A percentile compares a stretch with the other conserved stretches of the same genome.
phyloP scores from a whole-genome alignment of 2,113 vertebrate genomes.

The Halcyon senegalensis region DNA sequence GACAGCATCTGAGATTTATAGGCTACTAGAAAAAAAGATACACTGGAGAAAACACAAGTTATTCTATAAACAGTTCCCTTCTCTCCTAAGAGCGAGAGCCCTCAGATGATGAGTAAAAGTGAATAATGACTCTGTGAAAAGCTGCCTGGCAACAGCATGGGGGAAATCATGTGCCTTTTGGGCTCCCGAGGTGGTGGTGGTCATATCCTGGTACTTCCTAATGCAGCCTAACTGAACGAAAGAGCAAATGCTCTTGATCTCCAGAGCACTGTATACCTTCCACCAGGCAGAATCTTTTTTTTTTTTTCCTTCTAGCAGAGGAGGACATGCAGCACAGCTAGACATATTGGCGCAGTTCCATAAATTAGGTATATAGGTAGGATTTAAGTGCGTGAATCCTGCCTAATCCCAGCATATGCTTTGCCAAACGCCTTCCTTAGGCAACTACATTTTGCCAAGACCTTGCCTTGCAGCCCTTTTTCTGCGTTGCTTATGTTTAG shows the following conservation, averaged over 20 bases:
- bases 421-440: background rate
- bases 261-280: background rate
- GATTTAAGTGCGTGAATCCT: background rate
- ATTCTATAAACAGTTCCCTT: background rate
- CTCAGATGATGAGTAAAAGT: background rate
- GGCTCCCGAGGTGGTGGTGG: background rate
- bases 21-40: background rate
- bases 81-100: background rate
- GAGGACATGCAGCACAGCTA: background rate
- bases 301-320: background rate
- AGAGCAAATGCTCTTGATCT: background rate
- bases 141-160: background rate
- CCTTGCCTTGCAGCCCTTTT: background rate
- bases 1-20: background rate
- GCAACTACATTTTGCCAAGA: background rate
- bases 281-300: background rate
- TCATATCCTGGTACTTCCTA: background rate
- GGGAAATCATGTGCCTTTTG: background rate
- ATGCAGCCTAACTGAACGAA: accelerated
- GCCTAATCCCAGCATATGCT: background rate
- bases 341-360: background rate
- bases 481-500: background rate
- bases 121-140: constrained; percentile 1
- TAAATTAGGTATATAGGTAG: background rate
- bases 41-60: background rate